Base-by-base conservation (phyloP, 2,888 invertebrate species). In the Oligia strigilis region DNA sequence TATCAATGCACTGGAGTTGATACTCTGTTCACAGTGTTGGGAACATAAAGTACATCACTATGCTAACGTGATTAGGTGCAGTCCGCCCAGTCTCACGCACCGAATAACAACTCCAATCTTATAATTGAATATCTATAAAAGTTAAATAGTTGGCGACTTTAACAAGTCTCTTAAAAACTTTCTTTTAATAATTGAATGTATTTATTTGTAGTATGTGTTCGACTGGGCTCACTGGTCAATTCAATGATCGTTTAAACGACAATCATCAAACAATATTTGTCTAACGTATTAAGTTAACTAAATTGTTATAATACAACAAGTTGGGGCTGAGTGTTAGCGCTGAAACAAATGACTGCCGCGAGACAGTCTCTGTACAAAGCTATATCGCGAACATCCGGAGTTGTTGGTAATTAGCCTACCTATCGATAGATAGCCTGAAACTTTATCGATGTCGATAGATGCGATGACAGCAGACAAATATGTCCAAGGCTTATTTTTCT, bases 1-100 rank as follows among this genome's bases (percentile, higher is more conserved):
- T 92, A 92, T 87, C 83, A 89, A 88, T 87, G 87, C 89, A 88
- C 88, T 87, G 86, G 77, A 86, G 81, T 77, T 81, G 72, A 78
- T 80, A 87, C 76, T 85, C 84, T 83, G 83, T 83, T 86, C 87
- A 86, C 81, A 87, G 87, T 76, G 85, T 75, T 78, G 82, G 85
- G 82, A 86, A 87, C 88, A 67, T 81, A 81, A 81, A 55, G 83
- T 71, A 83, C 78, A 72, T 67, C 71, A 81, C 65, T 85, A 75
- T 72, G 58, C 74, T 84, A 76, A 69, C 36, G 66, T 75, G 72
- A 69, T 36, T 49, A 40, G 40, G 64, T 40, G 60, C 74, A 65
- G 72, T n/a, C 85, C 13, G 81, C 85, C 88, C 78, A 79, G 83
- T 66, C 69, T 69, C 75, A 80, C 75, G 58, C 80, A 87, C 72